A percentile compares a stretch with the other conserved stretches of the same genome.
These are phyloP conservation scores for Enteromius mattozi DNA, from an alignment of 2,797 vertebrate species.

Conservation along the genomic window DNA sequence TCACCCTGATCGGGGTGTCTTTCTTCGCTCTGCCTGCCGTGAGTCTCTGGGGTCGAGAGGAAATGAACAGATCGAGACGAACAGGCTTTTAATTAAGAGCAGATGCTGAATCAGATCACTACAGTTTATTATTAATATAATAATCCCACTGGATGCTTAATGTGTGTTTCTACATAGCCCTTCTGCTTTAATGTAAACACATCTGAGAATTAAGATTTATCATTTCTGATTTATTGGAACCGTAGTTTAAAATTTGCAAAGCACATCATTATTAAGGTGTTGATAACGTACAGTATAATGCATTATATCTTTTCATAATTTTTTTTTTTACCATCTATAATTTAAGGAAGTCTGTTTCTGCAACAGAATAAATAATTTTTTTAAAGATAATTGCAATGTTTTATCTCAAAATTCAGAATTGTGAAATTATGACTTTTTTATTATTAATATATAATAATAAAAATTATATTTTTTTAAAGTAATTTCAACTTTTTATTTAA, in stretches of 20 bases:
- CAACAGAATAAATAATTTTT: not conserved
- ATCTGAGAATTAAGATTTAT: not conserved
- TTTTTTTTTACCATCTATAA: not conserved
- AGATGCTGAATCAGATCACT: not conserved
- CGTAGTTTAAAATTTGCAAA: not conserved
- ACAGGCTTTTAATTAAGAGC: slow-evolving; percentile 5
- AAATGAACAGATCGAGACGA: not conserved
- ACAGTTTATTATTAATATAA: not conserved
- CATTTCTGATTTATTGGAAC: not conserved
- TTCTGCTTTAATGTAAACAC: not conserved
- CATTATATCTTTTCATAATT: not conserved
- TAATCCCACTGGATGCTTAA: not conserved
- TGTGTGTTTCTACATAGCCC: not conserved
- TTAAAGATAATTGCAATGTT: not conserved
- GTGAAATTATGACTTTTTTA: no score
- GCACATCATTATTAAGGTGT: not conserved
- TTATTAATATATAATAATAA: no score
- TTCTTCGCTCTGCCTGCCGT: slow-evolving; percentile 97
- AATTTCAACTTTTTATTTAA: not conserved
- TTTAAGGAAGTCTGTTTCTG: not conserved
- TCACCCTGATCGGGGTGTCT: slow-evolving; percentile 94
- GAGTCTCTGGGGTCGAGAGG: slow-evolving; percentile 64
- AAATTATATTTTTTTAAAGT: no score
- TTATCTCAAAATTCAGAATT: not conserved
- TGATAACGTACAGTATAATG: no score